Evolutionary conservation across 2,797 vertebrate genomes (phyloP).

Genomic region (Schizopygopsis pylzovi): DNA sequence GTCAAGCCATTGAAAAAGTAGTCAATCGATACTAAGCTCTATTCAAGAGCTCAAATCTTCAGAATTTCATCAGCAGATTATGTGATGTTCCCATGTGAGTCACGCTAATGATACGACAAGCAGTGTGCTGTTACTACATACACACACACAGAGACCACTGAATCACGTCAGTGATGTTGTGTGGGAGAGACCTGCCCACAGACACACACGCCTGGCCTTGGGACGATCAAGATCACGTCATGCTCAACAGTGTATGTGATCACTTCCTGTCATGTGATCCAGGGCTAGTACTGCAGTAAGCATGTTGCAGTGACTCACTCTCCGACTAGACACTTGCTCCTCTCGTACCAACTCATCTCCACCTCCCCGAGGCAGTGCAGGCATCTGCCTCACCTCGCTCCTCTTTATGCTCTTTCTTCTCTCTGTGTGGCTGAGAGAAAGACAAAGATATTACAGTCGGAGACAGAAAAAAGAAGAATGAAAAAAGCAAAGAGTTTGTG

Average conservation of each 20-base stretch:
- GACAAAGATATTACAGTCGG: background rate
- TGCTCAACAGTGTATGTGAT: background rate
- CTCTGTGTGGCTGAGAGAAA: slow-evolving; percentile 87
- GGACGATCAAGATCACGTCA: background rate
- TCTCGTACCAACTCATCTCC: slow-evolving; percentile 86
- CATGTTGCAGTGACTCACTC: slow-evolving; percentile 75
- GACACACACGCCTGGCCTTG: background rate
- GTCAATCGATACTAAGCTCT: background rate
- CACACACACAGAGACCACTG: background rate
- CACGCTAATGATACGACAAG: background rate
- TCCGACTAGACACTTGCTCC: slow-evolving; percentile 92
- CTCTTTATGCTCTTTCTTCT: slow-evolving; percentile 92
- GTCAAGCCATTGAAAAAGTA: background rate
- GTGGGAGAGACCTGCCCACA: slow-evolving; percentile 14
- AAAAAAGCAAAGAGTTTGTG: background rate
- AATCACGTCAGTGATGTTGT: background rate
- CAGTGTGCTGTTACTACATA: background rate
- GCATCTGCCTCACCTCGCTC: slow-evolving; percentile 90
- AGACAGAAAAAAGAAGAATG: background rate
- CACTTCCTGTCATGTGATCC: slow-evolving; percentile 30
- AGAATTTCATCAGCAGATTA: background rate
- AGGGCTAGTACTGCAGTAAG: slow-evolving; percentile 13
- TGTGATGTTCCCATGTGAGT: background rate
- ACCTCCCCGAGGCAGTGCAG: slow-evolving; percentile 85
- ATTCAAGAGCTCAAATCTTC: background rate